Evolutionary conservation across 2,888 invertebrate genomes (phyloP), one percentile per base, ranked within the genome.

Genomic region (Timandra comae): DNA sequence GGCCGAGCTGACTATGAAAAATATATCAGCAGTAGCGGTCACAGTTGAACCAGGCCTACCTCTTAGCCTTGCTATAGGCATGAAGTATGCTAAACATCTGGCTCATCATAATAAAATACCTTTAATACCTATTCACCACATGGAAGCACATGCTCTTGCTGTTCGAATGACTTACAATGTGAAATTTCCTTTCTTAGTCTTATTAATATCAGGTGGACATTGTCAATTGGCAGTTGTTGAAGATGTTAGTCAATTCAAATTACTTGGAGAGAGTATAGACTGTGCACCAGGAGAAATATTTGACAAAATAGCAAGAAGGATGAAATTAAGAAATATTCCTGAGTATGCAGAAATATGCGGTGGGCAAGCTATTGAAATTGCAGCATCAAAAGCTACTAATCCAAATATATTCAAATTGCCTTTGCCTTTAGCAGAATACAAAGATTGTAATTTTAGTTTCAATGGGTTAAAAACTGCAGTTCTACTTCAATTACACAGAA

Each of bases 121-220:
- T 0, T 87, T 99, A 33, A 95, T 99, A 65, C 98, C 99, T 0
- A 94, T 99, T 45, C 99, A 99, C 80, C 99, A 99, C 56, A 99
- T 99, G 99, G 93, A 98, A 85, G 99, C 99, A 1, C 99, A 99
- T 86, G 98, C 99, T 7, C 81, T 99, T 33, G 95, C 94, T 19
- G 92, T 91, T 4, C 89, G 98, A 68, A 92, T 98, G 91, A 79
- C 82, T 23, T 57, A 90, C 60, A 65, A 89, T 52, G 82, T 96
- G 32, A 73, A 89, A 27, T 98, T 94, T 84, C 99, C 99, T 28
- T 99, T 93, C 77, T 78, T 99, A 40, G 94, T 94, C 12, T 84
- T 98, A 12, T 80, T 99, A 21, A 92, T 96, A 52, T 98, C 98
- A 55, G 99, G 99, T 24, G 98, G 98, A 0, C 98, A 99, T 69